A percentile compares a stretch with the other conserved stretches of the same genome.
Evolutionary conservation across 2,797 vertebrate genomes (phyloP).

Genomic region (Phalloptychus januarius): DNA sequence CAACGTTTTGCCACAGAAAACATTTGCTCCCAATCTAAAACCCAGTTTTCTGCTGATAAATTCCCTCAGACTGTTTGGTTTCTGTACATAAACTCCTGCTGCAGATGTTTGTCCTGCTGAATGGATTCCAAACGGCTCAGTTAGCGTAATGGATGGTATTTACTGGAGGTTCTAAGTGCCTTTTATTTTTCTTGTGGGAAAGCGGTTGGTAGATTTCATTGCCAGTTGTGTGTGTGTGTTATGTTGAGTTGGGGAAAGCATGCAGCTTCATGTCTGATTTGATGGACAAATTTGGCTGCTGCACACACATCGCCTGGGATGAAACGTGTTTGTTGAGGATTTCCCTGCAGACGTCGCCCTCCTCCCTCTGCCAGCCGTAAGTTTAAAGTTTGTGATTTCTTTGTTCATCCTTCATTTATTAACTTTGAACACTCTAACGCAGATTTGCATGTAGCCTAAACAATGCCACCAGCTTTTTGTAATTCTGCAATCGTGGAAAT

Average conservation of each 20-base stretch:
- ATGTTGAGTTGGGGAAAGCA: constrained; percentile 5
- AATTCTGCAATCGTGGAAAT: too few species aligned
- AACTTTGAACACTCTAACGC: too few species aligned
- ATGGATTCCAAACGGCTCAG: constrained; percentile 31
- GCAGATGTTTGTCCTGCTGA: constrained; percentile 52
- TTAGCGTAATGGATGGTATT: constrained; percentile 45
- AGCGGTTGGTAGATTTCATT: not conserved
- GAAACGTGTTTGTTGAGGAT: constrained; percentile 6
- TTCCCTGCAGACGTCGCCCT: constrained; percentile 15
- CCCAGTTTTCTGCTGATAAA: not conserved
- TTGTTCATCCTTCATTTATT: constrained; percentile 38
- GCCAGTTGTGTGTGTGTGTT: constrained; percentile 16
- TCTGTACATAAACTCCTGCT: constrained; percentile 17
- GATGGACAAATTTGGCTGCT: not conserved
- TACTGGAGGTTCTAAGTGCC: constrained; percentile 40
- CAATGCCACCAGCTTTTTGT: too few species aligned
- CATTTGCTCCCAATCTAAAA: not conserved
- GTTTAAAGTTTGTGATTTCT: constrained; percentile 42
- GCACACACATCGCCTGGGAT: not conserved
- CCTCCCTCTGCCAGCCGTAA: constrained; percentile 47
- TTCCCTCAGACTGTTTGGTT: constrained; percentile 22
- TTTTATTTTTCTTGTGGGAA: constrained; percentile 37
- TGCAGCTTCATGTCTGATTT: constrained; percentile 2
- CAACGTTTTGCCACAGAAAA: not conserved
- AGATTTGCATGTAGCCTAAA: too few species aligned